Percentiles rank a stretch among this genome's conserved stretches.
Conservation (phyloP, 2,888 invertebrate species). For the Dromius quadrimaculatus region DNA sequence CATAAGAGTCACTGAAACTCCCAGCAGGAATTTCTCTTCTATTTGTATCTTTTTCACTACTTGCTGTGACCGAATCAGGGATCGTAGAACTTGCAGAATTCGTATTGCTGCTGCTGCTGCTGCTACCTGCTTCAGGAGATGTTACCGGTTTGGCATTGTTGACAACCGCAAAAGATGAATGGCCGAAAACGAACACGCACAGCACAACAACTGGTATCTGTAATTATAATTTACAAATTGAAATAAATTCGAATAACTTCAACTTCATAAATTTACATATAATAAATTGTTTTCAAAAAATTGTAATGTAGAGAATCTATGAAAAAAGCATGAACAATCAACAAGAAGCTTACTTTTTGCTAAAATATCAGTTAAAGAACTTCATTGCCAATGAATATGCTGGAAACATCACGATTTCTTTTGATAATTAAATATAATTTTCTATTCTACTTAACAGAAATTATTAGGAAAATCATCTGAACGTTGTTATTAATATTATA, state of each 20-base stretch:
- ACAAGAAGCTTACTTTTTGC: too few relatives aligned
- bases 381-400: too few relatives aligned
- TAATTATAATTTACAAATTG: conserved; percentile 44
- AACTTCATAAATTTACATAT: too few relatives aligned
- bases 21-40: conserved; percentile 62
- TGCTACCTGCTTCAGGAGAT: conserved; percentile 52
- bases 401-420: too few relatives aligned
- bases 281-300: too few relatives aligned
- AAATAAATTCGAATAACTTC: not conserved
- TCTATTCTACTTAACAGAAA: too few relatives aligned
- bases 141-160: conserved; percentile 60
- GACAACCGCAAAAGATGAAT: conserved; percentile 63
- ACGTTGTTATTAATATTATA: too few relatives aligned
- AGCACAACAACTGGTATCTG: conserved; percentile 60
- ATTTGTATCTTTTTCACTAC: conserved; percentile 61
- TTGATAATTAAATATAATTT: too few relatives aligned
- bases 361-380: too few relatives aligned
- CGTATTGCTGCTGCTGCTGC: conserved; percentile 52
- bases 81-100: conserved; percentile 48
- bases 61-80: conserved; percentile 60
- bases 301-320: too few relatives aligned
- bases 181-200: conserved; percentile 60
- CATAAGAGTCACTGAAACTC: conserved; percentile 66
- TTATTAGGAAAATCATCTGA: too few relatives aligned
- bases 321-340: too few relatives aligned